Base-by-base conservation (phyloP, 2,797 vertebrate species). In the Arctocebus calabarensis region DNA sequence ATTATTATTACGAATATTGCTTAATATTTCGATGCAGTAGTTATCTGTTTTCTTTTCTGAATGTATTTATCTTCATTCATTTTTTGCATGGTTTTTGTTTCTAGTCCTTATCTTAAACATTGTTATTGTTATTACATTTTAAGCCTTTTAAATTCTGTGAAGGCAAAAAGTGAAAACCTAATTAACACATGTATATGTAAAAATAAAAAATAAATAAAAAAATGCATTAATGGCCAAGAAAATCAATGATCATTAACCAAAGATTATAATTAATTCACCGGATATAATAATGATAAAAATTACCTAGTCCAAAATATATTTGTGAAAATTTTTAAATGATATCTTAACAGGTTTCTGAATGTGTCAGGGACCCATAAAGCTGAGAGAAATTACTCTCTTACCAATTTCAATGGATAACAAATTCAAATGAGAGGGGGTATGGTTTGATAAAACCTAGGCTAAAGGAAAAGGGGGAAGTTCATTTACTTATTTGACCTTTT, bases 301-400 rank as follows among this genome's bases (percentile, higher is more conserved):
- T 81, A 78, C 61, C 2, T 8, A 8, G 25, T 20, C 32, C 27
- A 43, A 90, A 92, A 34, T 52, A 86, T 34, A 85, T 71, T 88
- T 90, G n/a, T 64, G 62, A 64, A 71, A 95, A 71, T 68, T 88
- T 79, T 92, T 86, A 87, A 79, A 64, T 85, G 3, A 70, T 61
- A 81, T 59, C 52, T 79, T 64, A 66, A 77, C 3, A 43, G 8
- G 62, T 64, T 55, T 91, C 71, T 52, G 0, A 89, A 57, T 37
- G 40, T 61, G 4, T 59, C 32, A 37, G 14, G 25, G 61, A 10
- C 13, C 3, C 13, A 74, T 84, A 75, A 90, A 93, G 13, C 32
- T 90, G 57, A 94, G 23, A 81, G 23, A 93, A 64, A 5, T 52
- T 7, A 57, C 5, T 61, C 7, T 77, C 0, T 57, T 81, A 71